Conservation (phyloP, 2,113 vertebrate genomes). For the Etheostoma spectabile region DNA sequence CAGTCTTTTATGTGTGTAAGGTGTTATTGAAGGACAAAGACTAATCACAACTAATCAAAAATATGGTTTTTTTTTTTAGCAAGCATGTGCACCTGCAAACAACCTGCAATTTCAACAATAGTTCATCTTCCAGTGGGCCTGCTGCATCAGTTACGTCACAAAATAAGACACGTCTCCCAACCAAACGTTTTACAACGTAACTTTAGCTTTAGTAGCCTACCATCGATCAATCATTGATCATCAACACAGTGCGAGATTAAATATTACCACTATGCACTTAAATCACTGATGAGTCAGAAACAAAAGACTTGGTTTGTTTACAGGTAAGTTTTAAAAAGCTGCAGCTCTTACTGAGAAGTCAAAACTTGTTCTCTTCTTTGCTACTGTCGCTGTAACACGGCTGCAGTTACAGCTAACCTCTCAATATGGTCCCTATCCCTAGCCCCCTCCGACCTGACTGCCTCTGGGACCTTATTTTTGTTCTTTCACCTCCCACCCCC, state of each 20-base stretch:
- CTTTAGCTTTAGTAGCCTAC: neutral
- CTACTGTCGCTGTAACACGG: neutral
- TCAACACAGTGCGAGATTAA: neutral
- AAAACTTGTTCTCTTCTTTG: neutral
- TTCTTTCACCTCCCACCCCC: too few species aligned
- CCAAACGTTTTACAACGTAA: neutral
- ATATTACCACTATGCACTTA: neutral
- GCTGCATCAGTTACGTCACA: neutral
- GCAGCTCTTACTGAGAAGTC: neutral
- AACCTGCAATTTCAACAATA: neutral
- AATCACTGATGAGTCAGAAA: neutral
- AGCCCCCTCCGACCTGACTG: too few species aligned
- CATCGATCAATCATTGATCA: too few species aligned
- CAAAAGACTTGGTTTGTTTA: neutral
- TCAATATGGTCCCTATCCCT: too few species aligned
- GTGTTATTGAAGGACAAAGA: neutral
- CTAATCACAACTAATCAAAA: too few species aligned
- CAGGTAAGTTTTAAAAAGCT: neutral
- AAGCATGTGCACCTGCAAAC: neutral
- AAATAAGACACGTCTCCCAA: neutral
- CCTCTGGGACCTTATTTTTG: too few species aligned
- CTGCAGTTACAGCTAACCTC: neutral
- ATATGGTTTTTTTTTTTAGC: too few species aligned
- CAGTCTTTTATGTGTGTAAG: neutral
- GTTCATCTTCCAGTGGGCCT: neutral